phyloP scores from a whole-genome alignment of 2,888 invertebrate species.

The Noctua comes region DNA sequence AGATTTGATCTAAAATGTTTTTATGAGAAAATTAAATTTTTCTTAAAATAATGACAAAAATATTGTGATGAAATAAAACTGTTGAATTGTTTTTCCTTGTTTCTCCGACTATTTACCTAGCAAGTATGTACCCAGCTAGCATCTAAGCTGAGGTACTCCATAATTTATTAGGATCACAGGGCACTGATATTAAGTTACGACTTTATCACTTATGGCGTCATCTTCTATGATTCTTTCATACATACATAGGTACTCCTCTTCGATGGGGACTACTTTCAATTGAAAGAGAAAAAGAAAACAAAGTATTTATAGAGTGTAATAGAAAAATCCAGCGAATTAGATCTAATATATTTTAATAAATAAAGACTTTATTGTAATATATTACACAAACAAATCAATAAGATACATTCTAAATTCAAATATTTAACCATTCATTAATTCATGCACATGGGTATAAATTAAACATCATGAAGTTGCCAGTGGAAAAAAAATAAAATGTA shows the following conservation, averaged over 20 bases:
- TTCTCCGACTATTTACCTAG: background rate
- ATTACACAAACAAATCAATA: slow-evolving; percentile 43
- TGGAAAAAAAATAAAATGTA: slow-evolving; percentile 58
- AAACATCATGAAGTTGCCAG: slow-evolving; percentile 34
- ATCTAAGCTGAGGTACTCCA: background rate
- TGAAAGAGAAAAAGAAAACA: background rate
- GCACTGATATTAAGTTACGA: background rate
- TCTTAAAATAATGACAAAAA: slow-evolving; percentile 17
- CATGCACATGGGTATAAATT: slow-evolving; percentile 48
- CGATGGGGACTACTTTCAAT: background rate
- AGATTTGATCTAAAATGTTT: slow-evolving; percentile 20
- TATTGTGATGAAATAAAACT: slow-evolving; percentile 49
- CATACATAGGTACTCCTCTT: background rate
- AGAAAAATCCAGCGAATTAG: slow-evolving; percentile 52
- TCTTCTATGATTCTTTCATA: background rate
- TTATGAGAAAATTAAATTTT: background rate
- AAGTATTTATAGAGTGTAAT: background rate
- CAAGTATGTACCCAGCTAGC: background rate
- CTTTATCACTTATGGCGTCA: background rate
- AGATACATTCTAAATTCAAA: slow-evolving; percentile 38
- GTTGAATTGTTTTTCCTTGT: slow-evolving; percentile 31
- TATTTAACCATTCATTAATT: slow-evolving; percentile 39
- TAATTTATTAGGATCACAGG: background rate
- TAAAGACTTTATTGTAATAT: slow-evolving; percentile 47
- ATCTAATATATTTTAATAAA: slow-evolving; percentile 56